These are phyloP conservation scores for Lobophora halterata DNA, from an alignment of 2,888 invertebrate genomes.

Conservation along the genomic window DNA sequence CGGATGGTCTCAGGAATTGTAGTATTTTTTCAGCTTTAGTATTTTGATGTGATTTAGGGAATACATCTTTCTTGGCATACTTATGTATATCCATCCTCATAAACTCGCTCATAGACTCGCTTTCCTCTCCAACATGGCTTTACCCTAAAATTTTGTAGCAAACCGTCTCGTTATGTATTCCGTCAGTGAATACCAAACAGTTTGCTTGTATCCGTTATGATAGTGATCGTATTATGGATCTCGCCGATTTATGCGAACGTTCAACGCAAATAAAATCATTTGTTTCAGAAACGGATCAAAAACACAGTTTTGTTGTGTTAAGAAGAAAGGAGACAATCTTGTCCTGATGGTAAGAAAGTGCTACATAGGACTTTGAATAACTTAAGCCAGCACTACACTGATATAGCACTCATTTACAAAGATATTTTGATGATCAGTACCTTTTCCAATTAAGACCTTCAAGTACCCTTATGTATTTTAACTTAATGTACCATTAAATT, in stretches of 20 bases:
- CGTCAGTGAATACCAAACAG: conserved; percentile 47
- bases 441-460: too few species aligned
- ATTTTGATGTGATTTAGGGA: too few species aligned
- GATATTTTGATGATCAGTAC: too few species aligned
- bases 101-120: conserved; percentile 18
- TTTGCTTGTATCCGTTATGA: conserved; percentile 47
- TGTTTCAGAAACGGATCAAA: conserved; percentile 4
- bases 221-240: conserved; percentile 27
- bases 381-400: too few species aligned
- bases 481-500: too few species aligned
- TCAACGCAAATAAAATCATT: conserved; percentile 11
- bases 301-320: neutral
- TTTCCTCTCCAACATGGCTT: conserved; percentile 19
- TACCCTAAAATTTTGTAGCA: conserved; percentile 39
- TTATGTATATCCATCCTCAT: neutral
- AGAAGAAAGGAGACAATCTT: neutral
- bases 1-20: too few species aligned
- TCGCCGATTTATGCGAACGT: conserved; percentile 20
- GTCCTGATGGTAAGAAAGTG: too few species aligned
- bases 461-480: too few species aligned
- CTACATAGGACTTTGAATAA: too few species aligned
- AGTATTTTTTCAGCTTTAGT: too few species aligned
- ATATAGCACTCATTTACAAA: too few species aligned
- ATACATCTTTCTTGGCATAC: neutral
- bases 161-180: conserved; percentile 54